Base-by-base conservation (phyloP, 2,888 invertebrate species). In the Flexamia atlantica region DNA sequence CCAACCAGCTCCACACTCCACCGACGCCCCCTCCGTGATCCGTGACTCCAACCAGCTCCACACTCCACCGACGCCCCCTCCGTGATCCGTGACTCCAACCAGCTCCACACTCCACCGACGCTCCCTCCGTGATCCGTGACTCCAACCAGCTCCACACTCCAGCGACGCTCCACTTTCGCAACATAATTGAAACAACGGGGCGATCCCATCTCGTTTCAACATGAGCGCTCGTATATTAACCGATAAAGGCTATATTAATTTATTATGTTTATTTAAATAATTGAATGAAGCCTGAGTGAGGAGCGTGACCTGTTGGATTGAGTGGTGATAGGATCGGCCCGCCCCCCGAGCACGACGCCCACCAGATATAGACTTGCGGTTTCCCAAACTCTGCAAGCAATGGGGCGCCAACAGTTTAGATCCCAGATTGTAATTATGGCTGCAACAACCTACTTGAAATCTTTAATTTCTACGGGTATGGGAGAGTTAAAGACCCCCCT, bases 201-300 rank as follows among this genome's bases (percentile, higher is more conserved):
- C 17, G 79, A 79, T 79, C 2, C 57, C 30, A 79, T 79, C 79
- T n/a, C 20, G 40, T 79, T 79, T 57, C 79, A 79, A 79, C 79
- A 79, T 79, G 79, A 79, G 79, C 79, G 79, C 79, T 79, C 79
- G 50, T 79, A 79, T 79, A 79, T 79, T 23, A 76, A 46, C 53
- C 79, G 79, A 79, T 79, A 79, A 82, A 70, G 50, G 68, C 72
- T 50, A 53, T 82, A 82, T 82, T 82, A 82, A 82, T 82, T 82
- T 82, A 82, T 82, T 82, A 82, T 82, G 82, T 82, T 82, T 82
- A 82, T 82, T 82, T 82, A 82, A 82, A 82, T 82, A 82, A 82
- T 82, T 82, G 82, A 82, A 82, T 82, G 82, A 82, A 72, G 72
- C 28, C 50, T 68, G 50, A 40, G 10, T 9, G 81, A 57, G 42